Base-by-base conservation (phyloP, 2,797 vertebrate species). In the Phrynocephalus forsythii region DNA sequence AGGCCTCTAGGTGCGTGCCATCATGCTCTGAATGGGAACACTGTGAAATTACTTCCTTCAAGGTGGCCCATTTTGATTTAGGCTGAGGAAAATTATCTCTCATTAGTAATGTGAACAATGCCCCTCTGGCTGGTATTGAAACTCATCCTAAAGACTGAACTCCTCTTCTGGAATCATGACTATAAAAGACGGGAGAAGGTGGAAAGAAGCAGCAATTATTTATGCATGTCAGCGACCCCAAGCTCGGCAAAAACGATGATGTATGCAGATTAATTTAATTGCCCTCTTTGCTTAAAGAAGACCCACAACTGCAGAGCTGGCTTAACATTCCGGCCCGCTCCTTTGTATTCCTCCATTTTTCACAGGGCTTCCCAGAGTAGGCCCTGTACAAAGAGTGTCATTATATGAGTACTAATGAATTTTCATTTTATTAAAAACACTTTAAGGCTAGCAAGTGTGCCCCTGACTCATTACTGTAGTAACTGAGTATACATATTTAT, bases 341-440 rank as follows among this genome's bases (percentile, higher is more conserved):
- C 88, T 18, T 92, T 86, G 6, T 86, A 1, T 30, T 3, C 56
- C 44, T 33, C 30, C 63, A 82, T 80, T 75, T 44, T n/a, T 87
- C 81, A 52, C 0, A 0, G 22, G 28, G 80, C 22, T 84, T 89
- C 93, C 71, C 71, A 86, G 52, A 67, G 82, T 0, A 30, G 24
- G n/a, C 52, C 73, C 81, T 87, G 18, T 9, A 90, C 50, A 79
- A 92, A 71, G 5, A 7, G 16, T 78, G 50, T 84, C 71, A 72
- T 91, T 91, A 86, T 88, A 69, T 52, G 72, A 83, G 9, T 30
- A n/a, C 30, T 93, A 95, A 93, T 85, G 33, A 91, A 91, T 90
- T 87, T 90, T 33, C 85, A 66, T 83, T 90, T 92, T 92, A 90
- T 88, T 90, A 93, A 93, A 44, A 92, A 84, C 86, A 91, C 88